These are phyloP conservation scores for Erpetoichthys calabaricus DNA, from an alignment of 2,797 vertebrate genomes.

Conservation along the genomic window DNA sequence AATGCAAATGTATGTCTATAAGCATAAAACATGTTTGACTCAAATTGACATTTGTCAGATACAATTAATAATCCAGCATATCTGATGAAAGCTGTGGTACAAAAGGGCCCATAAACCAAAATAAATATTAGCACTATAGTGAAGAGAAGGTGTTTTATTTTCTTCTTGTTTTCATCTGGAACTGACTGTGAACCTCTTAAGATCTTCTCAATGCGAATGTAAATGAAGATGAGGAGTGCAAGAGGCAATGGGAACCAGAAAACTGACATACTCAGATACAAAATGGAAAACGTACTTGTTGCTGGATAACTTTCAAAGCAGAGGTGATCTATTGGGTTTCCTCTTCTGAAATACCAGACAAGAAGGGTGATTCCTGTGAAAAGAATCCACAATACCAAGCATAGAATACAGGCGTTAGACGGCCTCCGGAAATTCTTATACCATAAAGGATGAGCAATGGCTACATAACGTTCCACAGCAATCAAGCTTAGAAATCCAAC, in stretches of 20 bases:
- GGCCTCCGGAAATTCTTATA: too few relatives aligned
- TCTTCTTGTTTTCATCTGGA: too few relatives aligned
- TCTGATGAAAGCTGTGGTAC: too few relatives aligned
- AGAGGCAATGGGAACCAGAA: not conserved
- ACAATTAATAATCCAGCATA: too few relatives aligned
- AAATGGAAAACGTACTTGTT: not conserved
- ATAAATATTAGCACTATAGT: too few relatives aligned
- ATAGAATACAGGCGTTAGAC: not conserved
- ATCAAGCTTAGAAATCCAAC: slow-evolving; percentile 1
- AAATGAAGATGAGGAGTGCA: not conserved
- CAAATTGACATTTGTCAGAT: too few relatives aligned
- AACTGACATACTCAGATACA: not conserved
- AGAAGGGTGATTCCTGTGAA: not conserved
- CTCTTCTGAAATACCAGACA: not conserved
- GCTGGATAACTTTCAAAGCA: not conserved
- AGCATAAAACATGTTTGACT: too few relatives aligned
- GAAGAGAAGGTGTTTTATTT: too few relatives aligned
- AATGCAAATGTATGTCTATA: too few relatives aligned
- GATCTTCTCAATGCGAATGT: too few relatives aligned
- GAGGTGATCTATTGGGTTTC: not conserved
- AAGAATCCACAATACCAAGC: not conserved
- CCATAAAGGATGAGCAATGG: slow-evolving; percentile 2
- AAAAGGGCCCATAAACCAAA: too few relatives aligned
- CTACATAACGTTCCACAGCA: slow-evolving; percentile 2
- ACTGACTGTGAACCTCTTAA: too few relatives aligned